Evolutionary conservation across 1,140 invertebrate species (phyloP), one percentile per base, ranked within the genome.

Genomic region (Plectrocnemia conspersa): DNA sequence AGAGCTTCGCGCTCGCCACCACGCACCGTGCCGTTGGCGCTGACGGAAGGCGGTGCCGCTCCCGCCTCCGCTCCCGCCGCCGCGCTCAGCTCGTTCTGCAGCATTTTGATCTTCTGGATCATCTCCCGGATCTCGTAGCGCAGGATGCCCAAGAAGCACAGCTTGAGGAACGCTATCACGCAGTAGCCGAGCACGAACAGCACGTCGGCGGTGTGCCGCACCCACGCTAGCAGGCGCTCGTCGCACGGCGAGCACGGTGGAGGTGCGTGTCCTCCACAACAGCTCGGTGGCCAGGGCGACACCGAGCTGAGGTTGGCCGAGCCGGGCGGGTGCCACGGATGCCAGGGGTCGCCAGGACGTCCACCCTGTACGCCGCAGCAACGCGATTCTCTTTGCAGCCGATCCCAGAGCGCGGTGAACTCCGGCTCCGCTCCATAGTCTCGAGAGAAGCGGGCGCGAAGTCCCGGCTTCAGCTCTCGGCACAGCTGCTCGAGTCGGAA

Each of bases 111-210:
- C 71, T 93, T 93, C 65, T 92, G 88, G 63, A 93, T 91, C 89
- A 91, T 91, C 66, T 91, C 89, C 44, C 84, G 78, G 62, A 91
- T 89, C 73, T 91, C 87, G 71, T 89, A 89, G 50, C 84, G 77
- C 25, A 93, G 76, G 63, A 93, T 92, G 21, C 88, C 89, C 23
- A 92, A 79, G 76, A 93, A 93, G 74, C 89, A 92, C 60, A 92
- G 75, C 72, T 93, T 93, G 38, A 91, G 79, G 72, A 93, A 93
- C 50, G 89, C 86, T 54, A 93, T 86, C 27, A 93, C 89, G 70
- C 91, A 93, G 69, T 91, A 92, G 6, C 89, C 89, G 36, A 92
- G 69, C 15, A 93, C 87, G 63, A 90, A 89, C 6, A 93, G 77
- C 21, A 88, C 73, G 63, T 91, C 88, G 5, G 87, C 86, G 4